Conservation (phyloP, 2,113 vertebrate genomes). For the Mustelus asterias region DNA sequence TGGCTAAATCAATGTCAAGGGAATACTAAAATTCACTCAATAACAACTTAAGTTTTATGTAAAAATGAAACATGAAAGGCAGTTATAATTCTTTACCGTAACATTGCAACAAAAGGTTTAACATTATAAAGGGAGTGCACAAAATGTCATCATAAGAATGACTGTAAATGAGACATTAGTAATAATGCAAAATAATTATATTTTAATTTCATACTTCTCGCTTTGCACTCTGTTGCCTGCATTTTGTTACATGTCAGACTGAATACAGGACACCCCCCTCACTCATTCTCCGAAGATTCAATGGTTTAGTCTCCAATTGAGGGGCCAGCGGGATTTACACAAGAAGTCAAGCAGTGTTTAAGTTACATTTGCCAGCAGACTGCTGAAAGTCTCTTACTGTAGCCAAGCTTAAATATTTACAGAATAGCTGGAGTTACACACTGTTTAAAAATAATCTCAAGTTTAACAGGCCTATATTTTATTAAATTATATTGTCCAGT, state of each 20-base stretch:
- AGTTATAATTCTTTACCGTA: not conserved
- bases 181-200: not conserved
- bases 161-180: not conserved
- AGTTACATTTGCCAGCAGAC: constrained; percentile 26
- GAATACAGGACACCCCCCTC: not conserved
- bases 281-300: not conserved
- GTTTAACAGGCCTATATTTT: not conserved
- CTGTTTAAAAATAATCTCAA: not conserved
- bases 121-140: not conserved
- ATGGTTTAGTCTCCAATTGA: constrained; percentile 10
- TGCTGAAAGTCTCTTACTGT: not conserved
- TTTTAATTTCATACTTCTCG: not conserved
- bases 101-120: not conserved
- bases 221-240: not conserved
- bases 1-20: not conserved
- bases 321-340: not conserved
- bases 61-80: not conserved
- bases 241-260: not conserved
- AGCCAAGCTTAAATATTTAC: constrained; percentile 31
- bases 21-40: not conserved
- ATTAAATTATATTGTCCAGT: not conserved
- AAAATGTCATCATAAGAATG: not conserved
- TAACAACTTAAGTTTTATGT: not conserved
- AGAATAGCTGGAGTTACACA: not conserved
- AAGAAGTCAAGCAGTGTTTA: constrained; percentile 19